phyloP scores from a whole-genome alignment of 53 echinoderm and acorn worm species.

The Arbacia lixula region DNA sequence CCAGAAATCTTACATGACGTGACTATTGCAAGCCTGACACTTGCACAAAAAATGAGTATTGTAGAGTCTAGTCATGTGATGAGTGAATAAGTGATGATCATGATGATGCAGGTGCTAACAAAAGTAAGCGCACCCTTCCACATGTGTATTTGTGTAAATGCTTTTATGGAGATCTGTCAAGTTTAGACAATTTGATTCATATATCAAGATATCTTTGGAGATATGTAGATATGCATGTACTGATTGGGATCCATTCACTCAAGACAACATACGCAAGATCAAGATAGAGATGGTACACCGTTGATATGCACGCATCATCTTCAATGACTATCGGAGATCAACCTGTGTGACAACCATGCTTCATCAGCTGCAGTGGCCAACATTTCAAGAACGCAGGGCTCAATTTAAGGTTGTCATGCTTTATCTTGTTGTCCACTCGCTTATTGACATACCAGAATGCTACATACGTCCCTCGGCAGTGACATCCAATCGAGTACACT shows the following conservation, averaged over 20 bases:
- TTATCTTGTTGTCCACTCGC: not conserved
- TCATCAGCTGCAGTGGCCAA: conserved; percentile 35
- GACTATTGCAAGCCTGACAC: no score
- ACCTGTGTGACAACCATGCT: conserved; percentile 60
- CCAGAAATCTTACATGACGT: no score
- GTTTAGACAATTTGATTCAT: no score
- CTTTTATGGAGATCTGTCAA: no score
- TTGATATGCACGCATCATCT: conserved; percentile 37
- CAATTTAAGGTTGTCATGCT: not conserved
- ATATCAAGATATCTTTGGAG: no score
- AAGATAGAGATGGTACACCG: conserved; percentile 63
- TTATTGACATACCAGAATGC: not conserved
- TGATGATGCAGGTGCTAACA: no score
- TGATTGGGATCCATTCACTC: conserved; percentile 48
- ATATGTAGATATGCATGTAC: conserved; percentile 43
- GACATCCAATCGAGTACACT: conserved; percentile 2
- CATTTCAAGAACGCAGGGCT: conserved; percentile 43
- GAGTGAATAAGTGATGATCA: no score
- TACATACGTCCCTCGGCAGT: not conserved
- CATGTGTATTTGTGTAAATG: no score
- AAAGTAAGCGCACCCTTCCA: no score
- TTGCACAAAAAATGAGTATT: no score
- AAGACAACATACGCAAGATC: conserved; percentile 45
- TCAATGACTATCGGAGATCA: conserved; percentile 41
- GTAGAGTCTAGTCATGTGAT: no score